Conservation (phyloP, 2,113 vertebrate genomes). For the Ameiurus melas region DNA sequence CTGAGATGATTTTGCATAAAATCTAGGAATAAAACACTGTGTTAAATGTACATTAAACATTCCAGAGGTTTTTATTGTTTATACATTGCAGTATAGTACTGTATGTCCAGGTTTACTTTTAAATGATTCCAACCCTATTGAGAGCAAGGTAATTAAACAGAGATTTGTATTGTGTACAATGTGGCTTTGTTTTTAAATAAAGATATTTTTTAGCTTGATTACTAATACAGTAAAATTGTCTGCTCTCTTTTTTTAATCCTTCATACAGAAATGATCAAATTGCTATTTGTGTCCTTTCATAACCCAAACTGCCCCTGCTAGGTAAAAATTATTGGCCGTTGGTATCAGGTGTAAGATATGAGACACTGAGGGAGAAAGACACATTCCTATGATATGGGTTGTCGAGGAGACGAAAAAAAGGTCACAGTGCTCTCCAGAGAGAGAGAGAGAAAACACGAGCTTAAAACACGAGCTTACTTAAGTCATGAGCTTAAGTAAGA, state of each 20-base stretch:
- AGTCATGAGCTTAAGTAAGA: too few relatives aligned
- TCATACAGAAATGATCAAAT: background rate
- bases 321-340: too few relatives aligned
- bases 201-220: background rate
- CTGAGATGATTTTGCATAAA: background rate
- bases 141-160: background rate
- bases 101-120: background rate
- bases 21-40: background rate
- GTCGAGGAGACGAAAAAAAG: too few relatives aligned
- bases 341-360: too few relatives aligned
- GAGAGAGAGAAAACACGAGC: too few relatives aligned
- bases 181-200: slow-evolving; percentile 5
- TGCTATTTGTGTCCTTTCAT: background rate
- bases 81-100: background rate
- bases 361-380: too few relatives aligned
- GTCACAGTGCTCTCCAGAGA: too few relatives aligned
- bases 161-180: background rate
- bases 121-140: background rate
- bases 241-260: background rate
- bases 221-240: background rate
- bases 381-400: too few relatives aligned
- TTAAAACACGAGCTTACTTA: too few relatives aligned
- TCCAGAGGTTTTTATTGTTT: background rate
- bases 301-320: background rate
- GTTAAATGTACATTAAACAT: background rate